phyloP scores from a whole-genome alignment of 1,140 invertebrate species.

The Bicyclus anynana region DNA sequence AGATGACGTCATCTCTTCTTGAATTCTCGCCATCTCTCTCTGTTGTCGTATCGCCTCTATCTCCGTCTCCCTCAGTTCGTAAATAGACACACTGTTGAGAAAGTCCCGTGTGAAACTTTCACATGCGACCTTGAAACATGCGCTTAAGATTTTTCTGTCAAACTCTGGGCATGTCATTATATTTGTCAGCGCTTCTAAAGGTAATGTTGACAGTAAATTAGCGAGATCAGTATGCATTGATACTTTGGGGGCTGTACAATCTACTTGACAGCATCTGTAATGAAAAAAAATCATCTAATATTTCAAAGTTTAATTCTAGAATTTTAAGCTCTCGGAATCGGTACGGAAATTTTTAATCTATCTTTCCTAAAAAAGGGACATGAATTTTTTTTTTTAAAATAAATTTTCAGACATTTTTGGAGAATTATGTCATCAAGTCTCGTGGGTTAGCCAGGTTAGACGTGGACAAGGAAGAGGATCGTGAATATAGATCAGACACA shows the following conservation, averaged over 20 bases:
- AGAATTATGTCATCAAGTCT: no score
- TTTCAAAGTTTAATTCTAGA: no score
- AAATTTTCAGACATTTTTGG: no score
- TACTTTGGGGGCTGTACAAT: conserved; percentile 39
- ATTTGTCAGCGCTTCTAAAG: conserved; percentile 47
- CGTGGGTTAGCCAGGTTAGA: no score
- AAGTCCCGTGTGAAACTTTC: conserved; percentile 58
- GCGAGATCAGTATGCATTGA: conserved; percentile 54
- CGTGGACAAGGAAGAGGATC: no score
- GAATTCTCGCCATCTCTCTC: conserved; percentile 41
- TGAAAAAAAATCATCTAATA: conserved; percentile 10
- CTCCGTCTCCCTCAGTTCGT: conserved; percentile 56
- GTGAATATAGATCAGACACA: no score
- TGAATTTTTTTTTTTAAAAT: no score
- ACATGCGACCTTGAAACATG: conserved; percentile 51
- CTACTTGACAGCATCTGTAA: conserved; percentile 56
- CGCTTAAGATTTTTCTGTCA: conserved; percentile 52
- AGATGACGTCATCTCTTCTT: conserved; percentile 53
- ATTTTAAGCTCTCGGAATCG: no score
- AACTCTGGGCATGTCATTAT: conserved; percentile 62
- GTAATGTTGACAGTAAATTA: conserved; percentile 41
- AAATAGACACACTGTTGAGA: conserved; percentile 43
- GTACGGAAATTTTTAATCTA: no score
- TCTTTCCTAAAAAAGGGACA: no score
- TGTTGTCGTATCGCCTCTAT: conserved; percentile 47